phyloP scores from a whole-genome alignment of 2,113 vertebrate genomes.

The Pterophyllum scalare region DNA sequence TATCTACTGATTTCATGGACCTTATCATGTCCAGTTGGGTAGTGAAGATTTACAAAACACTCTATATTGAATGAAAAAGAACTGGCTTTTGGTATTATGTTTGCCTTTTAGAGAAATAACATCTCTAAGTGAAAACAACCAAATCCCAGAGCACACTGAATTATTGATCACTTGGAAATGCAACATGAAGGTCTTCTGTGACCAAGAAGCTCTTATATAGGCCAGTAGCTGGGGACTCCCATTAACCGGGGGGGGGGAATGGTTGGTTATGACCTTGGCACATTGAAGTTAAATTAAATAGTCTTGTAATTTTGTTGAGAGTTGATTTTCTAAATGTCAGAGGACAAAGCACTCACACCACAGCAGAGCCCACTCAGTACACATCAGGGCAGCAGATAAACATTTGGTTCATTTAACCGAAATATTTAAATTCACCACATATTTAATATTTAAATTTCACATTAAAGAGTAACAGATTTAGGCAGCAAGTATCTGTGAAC shows the following conservation, averaged over 20 bases:
- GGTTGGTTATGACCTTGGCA: conserved; percentile 6
- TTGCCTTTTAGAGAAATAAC: conserved; percentile 31
- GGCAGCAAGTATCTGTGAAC: neutral
- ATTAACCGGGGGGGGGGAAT: neutral
- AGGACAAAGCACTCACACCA: neutral
- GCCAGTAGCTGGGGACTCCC: neutral
- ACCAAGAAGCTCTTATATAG: neutral
- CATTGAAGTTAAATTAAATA: conserved; percentile 38
- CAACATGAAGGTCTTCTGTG: conserved; percentile 50
- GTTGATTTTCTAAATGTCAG: conserved; percentile 38
- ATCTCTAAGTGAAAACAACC: conserved; percentile 58
- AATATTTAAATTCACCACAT: conserved; percentile 32
- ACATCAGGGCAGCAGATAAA: neutral
- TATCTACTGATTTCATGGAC: neutral
- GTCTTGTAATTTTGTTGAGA: conserved; percentile 20
- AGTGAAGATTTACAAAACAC: neutral
- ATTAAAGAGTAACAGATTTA: neutral
- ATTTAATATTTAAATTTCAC: neutral
- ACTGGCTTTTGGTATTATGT: neutral
- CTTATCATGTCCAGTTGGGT: neutral
- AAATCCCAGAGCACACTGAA: conserved; percentile 60
- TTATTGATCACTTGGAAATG: conserved; percentile 66
- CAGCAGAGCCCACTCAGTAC: conserved; percentile 17
- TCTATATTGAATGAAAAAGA: neutral
- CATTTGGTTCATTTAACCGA: conserved; percentile 12